Evolutionary conservation across 2,113 vertebrate genomes (phyloP).

Genomic region (Lagenorhynchus albirostris): DNA sequence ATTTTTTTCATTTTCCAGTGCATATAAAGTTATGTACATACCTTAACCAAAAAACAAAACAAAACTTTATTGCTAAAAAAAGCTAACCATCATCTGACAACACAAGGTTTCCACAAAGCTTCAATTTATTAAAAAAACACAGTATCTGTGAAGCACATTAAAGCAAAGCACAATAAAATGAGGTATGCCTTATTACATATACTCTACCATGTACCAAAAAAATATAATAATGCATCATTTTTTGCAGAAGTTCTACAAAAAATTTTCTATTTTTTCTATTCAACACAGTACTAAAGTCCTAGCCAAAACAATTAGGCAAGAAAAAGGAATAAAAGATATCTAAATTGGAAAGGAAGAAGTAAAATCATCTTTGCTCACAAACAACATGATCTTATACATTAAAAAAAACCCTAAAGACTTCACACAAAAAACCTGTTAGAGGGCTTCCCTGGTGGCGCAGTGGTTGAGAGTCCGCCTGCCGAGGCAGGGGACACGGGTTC

Average conservation of each 20-base stretch:
- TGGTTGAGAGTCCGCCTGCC: too few species aligned
- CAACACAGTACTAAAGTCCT: background rate
- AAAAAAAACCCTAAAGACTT: background rate
- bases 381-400: background rate
- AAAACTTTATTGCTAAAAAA: background rate
- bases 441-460: too few species aligned
- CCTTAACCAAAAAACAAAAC: background rate
- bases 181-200: background rate
- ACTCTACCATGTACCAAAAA: background rate
- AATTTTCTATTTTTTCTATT: background rate
- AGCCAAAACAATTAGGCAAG: background rate
- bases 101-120: background rate
- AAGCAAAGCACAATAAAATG: background rate
- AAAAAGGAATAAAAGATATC: background rate
- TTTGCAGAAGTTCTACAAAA: background rate
- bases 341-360: background rate
- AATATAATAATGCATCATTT: background rate
- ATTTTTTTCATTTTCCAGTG: background rate
- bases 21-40: background rate
- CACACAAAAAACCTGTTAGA: background rate
- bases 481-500: too few species aligned
- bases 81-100: background rate
- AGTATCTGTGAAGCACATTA: background rate
- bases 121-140: background rate
- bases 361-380: constrained; percentile 25